Base-by-base conservation (phyloP, 2,113 vertebrate genomes). In the Mustela lutreola region DNA sequence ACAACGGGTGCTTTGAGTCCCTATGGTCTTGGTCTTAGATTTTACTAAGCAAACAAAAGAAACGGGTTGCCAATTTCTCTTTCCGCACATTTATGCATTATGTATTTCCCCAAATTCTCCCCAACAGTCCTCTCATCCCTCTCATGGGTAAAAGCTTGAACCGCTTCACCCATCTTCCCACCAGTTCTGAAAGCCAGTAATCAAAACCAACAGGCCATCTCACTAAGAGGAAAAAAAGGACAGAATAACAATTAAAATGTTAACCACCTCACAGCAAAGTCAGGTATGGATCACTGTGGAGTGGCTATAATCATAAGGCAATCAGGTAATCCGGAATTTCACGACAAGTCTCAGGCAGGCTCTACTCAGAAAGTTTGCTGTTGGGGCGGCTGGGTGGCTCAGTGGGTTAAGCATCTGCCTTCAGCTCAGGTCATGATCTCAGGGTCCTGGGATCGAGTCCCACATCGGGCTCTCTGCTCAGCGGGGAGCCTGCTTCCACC, bases 311-410 rank as follows among this genome's bases (percentile, higher is more conserved):
- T 53, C 56, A 67, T n/a, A 45, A 76, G 15, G 67, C 22, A 33
- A 92, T 91, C 56, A 90, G 28, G 7, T 9, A 4, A 65, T 60
- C 28, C 79, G 75, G 78, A 93, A 97, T 83, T n/a, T 89, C 67
- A 94, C 67, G 16, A 48, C 10, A 75, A 79, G 48, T 9, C 16
- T 93, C 39, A 11, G 36, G n/a, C 16, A 63, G 42, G 11, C 7
- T 88, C 26, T 92, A 28, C 36, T 31, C 86, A 96, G 39, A 76
- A 86, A 71, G 11, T 62, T 39, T 22, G 2, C 18, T 71, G 1
- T 81, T 73, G 53, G 53, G 53, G 53, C 53, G 0, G 15, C 53
- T 56, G 53, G 50, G 15, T 56, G 5, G 53, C 5, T 56, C 53
- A 56, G 1, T 56, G 53, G 53, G 53, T 56, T 56, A 56, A 56